Base-by-base conservation (phyloP, 2,888 invertebrate species). In the Melanophora roralis region DNA sequence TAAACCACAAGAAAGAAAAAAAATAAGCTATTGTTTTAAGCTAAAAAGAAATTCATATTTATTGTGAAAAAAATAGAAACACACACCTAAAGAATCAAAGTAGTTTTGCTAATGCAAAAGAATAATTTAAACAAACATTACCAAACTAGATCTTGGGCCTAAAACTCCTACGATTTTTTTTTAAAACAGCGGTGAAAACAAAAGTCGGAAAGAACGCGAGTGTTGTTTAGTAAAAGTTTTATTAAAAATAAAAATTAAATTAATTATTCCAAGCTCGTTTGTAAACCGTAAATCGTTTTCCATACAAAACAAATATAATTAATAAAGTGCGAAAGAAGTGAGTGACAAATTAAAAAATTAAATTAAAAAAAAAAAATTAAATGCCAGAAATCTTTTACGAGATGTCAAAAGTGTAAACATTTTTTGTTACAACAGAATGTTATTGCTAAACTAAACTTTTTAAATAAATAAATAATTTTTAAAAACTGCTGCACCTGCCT, bases 71-170 rank as follows among this genome's bases (percentile, higher is more conserved):
- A 27, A 65, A 34, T 19, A 49, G 16, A 53, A 59, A 43, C 23
- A 67, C 51, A 55, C 12, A 23, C 11, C 23, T 27, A 40, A 27
- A 60, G 47, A 78, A 36, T 57, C 23, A 34, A 68, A 38, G 36
- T 57, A 36, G 47, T 49, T 16, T 49, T 21, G 27, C 21, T n/a
- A 57, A 36, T 59, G 36, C 19, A 62, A 40, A 69, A 59, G 40
- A 51, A 9, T 60, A 47, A 69, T 55, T 69, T 36, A 76, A 68
- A 60, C 60, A 53, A 69, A 69, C 60, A 76, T 49, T 60, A 47
- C 27, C 21, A 43, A 60, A 60, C 32, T 11, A 62, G 34, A 69
- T 57, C 34, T 75, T 68, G 64, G 40, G 32, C 36, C 32, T 57
- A 40, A 64, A 77, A 64, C 71, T 69, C 14, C 55, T 40, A 57